A percentile compares a stretch with the other conserved stretches of the same genome.
These are phyloP conservation scores for Drosophila macrospina DNA, from an alignment of 2,888 invertebrate genomes.

Conservation along the genomic window DNA sequence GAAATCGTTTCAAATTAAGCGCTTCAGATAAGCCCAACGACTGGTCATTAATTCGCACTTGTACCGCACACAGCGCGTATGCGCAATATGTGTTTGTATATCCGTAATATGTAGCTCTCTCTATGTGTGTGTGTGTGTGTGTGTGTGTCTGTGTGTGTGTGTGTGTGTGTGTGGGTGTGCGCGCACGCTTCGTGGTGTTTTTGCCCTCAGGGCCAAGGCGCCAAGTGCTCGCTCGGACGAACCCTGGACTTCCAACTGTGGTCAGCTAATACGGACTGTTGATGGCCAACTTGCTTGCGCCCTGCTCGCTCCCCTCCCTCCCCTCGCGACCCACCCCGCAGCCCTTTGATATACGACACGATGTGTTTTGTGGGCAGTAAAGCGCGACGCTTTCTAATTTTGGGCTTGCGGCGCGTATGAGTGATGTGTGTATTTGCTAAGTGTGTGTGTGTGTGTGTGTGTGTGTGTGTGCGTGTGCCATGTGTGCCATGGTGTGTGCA, in stretches of 20 bases:
- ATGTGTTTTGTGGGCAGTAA: constrained; percentile 26
- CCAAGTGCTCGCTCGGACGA: constrained; percentile 41
- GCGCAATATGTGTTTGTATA: constrained; percentile 19
- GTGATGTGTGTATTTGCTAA: constrained; percentile 38
- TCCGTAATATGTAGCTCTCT: constrained; percentile 28
- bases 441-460: constrained; percentile 18
- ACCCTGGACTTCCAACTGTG: constrained; percentile 37
- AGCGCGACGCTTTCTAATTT: constrained; percentile 59
- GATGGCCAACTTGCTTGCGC: constrained; percentile 30
- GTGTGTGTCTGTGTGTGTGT: constrained; percentile 4
- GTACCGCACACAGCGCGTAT: constrained; percentile 36
- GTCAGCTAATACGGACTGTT: constrained; percentile 56
- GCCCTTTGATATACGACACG: neutral
- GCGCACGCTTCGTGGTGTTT: constrained; percentile 13
- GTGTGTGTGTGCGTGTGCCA: constrained; percentile 31
- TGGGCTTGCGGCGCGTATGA: constrained; percentile 51
- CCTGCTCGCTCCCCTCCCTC: neutral
- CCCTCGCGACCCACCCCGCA: neutral
- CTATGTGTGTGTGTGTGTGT: constrained; percentile 4
- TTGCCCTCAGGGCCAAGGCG: constrained; percentile 50
- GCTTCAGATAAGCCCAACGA: constrained; percentile 63
- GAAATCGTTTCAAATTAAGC: constrained; percentile 65
- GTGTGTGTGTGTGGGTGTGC: neutral
- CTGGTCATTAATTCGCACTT: constrained; percentile 60
- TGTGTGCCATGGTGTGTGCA: constrained; percentile 20